phyloP scores from a whole-genome alignment of 2,797 vertebrate genomes.

The Notolepis coatsorum region DNA sequence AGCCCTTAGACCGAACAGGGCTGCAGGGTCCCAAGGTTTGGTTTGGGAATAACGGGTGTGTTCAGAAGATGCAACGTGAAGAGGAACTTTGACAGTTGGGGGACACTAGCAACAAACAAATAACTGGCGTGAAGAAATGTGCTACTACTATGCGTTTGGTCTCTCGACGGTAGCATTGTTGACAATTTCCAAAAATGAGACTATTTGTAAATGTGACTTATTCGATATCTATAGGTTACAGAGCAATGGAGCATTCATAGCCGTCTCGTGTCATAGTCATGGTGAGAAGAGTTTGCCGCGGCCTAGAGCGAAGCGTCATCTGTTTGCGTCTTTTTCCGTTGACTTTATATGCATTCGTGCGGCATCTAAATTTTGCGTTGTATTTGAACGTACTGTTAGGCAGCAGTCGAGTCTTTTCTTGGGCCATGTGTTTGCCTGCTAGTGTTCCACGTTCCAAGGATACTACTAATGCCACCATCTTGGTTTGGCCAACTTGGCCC shows the following conservation, averaged over 20 bases:
- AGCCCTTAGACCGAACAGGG: no score
- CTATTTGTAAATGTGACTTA: no score
- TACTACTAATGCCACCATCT: background rate
- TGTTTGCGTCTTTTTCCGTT: background rate
- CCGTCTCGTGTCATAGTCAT: no score
- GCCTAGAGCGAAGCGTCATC: conserved; percentile 15
- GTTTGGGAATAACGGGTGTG: no score
- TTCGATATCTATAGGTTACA: no score
- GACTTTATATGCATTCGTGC: background rate
- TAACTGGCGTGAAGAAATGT: no score
- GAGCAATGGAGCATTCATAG: no score
- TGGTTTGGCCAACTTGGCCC: conserved; percentile 20
- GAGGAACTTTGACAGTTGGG: background rate
- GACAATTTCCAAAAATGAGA: no score
- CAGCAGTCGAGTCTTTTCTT: background rate
- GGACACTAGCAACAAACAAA: background rate
- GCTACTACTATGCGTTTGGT: no score
- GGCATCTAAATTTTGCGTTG: background rate
- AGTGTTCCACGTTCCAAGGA: background rate
- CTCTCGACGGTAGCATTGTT: no score
- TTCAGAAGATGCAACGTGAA: background rate
- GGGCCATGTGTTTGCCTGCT: conserved; percentile 13
- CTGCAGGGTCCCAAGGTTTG: no score
- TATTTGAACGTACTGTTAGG: conserved; percentile 30
- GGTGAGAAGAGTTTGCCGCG: background rate